Conservation (phyloP, 2,797 vertebrate genomes). For the Macropus fuliginosus region DNA sequence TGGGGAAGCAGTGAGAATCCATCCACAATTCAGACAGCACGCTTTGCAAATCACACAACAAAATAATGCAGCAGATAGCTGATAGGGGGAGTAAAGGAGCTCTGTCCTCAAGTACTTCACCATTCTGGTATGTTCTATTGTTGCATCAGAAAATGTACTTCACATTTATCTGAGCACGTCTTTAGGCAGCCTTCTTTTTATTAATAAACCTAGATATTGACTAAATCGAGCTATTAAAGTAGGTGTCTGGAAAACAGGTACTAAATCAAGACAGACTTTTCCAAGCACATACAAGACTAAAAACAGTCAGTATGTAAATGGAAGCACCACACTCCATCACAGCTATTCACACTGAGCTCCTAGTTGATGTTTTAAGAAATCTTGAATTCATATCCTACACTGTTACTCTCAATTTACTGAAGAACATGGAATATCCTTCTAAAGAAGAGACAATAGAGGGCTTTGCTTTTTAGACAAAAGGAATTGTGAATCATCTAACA, state of each 20-base stretch:
- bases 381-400: slow-evolving; percentile 36
- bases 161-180: slow-evolving; percentile 41
- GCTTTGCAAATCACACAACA: slow-evolving; percentile 41
- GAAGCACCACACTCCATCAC: not conserved
- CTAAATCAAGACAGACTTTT: slow-evolving; percentile 49
- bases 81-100: not conserved
- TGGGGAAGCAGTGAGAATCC: not conserved
- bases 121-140: slow-evolving; percentile 29
- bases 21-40: not conserved
- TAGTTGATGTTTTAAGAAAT: slow-evolving; percentile 45
- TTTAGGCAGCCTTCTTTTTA: slow-evolving; percentile 35
- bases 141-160: slow-evolving; percentile 32
- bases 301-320: slow-evolving; percentile 22
- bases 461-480: slow-evolving; percentile 43
- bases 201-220: slow-evolving; percentile 41
- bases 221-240: slow-evolving; percentile 58
- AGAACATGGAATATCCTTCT: slow-evolving; percentile 34
- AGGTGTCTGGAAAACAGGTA: slow-evolving; percentile 46
- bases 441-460: slow-evolving; percentile 56
- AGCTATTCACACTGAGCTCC: slow-evolving; percentile 11
- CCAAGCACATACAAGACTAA: slow-evolving; percentile 41
- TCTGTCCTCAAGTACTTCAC: slow-evolving; percentile 33
- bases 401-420: slow-evolving; percentile 24
- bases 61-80: slow-evolving; percentile 23
- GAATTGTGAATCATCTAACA: slow-evolving; percentile 57